phyloP scores from a whole-genome alignment of 1,140 invertebrate genomes.

The Drosophila albomicans region DNA sequence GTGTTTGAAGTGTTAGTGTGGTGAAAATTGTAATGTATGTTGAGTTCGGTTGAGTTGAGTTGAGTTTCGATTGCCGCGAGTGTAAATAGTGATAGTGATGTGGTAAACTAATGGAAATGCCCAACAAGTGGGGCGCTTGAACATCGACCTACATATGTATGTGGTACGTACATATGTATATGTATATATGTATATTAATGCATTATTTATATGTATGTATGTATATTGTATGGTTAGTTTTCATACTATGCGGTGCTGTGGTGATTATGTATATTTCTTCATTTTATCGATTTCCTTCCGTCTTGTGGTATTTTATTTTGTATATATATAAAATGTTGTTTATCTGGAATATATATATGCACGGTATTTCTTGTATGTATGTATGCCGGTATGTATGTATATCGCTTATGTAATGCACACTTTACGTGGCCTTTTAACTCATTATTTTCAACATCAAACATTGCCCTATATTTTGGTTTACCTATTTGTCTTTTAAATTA shows the following conservation, averaged over 20 bases:
- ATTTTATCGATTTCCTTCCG: slow-evolving; percentile 22
- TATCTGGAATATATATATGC: slow-evolving; percentile 23
- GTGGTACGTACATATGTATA: slow-evolving; percentile 4
- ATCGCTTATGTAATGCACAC: slow-evolving; percentile 53
- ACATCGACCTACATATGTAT: background rate
- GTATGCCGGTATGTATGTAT: slow-evolving; percentile 43
- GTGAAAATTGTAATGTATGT: slow-evolving; percentile 29
- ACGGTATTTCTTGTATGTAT: slow-evolving; percentile 1
- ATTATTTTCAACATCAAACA: slow-evolving; percentile 79
- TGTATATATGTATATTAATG: slow-evolving; percentile 35
- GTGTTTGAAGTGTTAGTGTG: slow-evolving; percentile 7
- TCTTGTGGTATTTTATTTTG: slow-evolving; percentile 39
- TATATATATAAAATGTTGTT: slow-evolving; percentile 69
- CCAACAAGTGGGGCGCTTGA: background rate
- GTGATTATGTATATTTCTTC: slow-evolving; percentile 79
- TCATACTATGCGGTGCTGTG: slow-evolving; percentile 84
- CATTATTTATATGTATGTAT: slow-evolving; percentile 18
- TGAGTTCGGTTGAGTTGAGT: slow-evolving; percentile 20
- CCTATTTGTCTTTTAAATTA: slow-evolving; percentile 45
- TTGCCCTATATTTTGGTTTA: slow-evolving; percentile 74
- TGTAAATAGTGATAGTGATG: slow-evolving; percentile 11
- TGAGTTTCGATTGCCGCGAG: slow-evolving; percentile 3
- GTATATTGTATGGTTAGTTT: slow-evolving; percentile 53
- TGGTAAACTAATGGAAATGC: slow-evolving; percentile 14
- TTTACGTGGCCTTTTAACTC: slow-evolving; percentile 63